These are phyloP conservation scores for Cyclura pinguis DNA, from an alignment of 2,797 vertebrate species.

Conservation along the genomic window DNA sequence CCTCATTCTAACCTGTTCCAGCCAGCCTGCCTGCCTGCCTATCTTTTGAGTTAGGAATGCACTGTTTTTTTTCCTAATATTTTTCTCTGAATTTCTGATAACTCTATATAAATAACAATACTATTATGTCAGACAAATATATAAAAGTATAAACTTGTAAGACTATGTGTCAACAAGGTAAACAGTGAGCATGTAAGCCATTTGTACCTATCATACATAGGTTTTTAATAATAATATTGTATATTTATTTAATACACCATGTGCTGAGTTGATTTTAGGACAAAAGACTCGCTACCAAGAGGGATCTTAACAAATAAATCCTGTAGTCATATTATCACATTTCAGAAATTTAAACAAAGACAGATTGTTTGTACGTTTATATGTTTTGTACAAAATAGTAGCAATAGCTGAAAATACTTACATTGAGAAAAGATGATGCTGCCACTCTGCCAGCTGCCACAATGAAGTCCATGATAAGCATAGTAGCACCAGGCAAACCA, in stretches of 20 bases:
- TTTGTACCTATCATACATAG: neutral
- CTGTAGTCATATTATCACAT: neutral
- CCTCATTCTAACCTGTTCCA: too few species aligned
- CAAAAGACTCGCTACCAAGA: neutral
- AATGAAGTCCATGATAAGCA: constrained; percentile 98
- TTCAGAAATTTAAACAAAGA: neutral
- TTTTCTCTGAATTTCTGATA: too few species aligned
- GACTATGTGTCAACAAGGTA: neutral
- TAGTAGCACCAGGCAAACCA: constrained; percentile 96
- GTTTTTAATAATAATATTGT: neutral
- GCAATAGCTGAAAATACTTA: constrained; percentile 74
- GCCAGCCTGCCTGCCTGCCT: too few species aligned
- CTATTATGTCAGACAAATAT: neutral
- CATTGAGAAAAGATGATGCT: constrained; percentile 94
- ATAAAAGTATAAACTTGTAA: neutral
- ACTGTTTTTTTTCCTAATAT: neutral
- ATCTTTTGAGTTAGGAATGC: neutral
- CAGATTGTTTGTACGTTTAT: neutral
- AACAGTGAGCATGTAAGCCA: neutral
- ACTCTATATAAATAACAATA: neutral
- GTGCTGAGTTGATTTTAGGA: neutral
- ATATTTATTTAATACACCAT: neutral
- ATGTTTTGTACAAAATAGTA: neutral
- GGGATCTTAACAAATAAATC: neutral
- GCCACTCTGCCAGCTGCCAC: constrained; percentile 95